A percentile compares a stretch with the other conserved stretches of the same genome.
Conservation (phyloP, 64 coral and sea anemone genomes). For the Montipora capricornis region DNA sequence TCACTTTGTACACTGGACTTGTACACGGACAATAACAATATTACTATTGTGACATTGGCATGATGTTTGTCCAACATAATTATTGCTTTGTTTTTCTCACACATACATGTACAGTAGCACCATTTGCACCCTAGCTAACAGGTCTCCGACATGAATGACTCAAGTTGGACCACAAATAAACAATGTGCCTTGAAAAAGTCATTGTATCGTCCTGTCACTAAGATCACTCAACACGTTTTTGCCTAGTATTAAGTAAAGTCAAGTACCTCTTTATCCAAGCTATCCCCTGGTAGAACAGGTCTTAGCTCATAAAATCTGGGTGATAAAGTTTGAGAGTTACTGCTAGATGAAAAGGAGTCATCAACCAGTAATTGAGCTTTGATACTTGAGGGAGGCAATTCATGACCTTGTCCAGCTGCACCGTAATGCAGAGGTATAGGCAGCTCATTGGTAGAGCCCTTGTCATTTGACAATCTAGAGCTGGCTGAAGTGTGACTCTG, state of each 20-base stretch:
- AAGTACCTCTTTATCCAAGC: conserved; percentile 80
- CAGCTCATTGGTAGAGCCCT: conserved; percentile 21
- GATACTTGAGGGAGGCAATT: conserved; percentile 44
- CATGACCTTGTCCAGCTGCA: conserved; percentile 60
- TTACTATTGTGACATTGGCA: no score
- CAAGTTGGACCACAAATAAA: no score
- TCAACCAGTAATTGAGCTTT: conserved; percentile 62
- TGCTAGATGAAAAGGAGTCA: conserved; percentile 1
- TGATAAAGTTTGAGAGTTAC: conserved; percentile 34
- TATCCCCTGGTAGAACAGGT: conserved; percentile 58
- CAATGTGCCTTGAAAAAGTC: no score
- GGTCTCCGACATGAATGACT: no score
- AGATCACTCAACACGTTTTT: background rate
- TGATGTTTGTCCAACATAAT: no score
- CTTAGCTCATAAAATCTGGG: conserved; percentile 95
- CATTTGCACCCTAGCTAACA: no score
- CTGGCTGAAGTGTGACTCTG: conserved; percentile 26
- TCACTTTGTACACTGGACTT: no score
- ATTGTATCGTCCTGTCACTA: no score
- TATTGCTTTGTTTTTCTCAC: no score
- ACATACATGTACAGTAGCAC: no score
- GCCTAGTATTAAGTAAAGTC: background rate
- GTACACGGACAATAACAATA: no score
- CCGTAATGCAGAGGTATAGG: conserved; percentile 67
- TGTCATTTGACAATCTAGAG: conserved; percentile 18